These are phyloP conservation scores for Rhopalosiphum nymphaeae DNA, from an alignment of 2,888 invertebrate species.

Conservation along the genomic window DNA sequence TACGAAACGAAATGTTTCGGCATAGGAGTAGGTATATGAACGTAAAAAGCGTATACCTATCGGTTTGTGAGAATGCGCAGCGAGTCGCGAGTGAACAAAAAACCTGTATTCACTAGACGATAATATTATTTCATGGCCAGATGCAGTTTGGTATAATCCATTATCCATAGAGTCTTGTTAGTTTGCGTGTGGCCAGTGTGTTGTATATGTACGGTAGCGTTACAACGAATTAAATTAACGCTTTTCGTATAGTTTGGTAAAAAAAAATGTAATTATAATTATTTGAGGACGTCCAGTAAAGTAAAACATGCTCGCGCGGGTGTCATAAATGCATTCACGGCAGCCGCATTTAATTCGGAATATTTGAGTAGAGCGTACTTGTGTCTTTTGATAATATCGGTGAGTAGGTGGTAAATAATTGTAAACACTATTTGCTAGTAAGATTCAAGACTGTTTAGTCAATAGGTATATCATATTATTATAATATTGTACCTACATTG, in stretches of 20 bases:
- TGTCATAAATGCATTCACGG: background rate
- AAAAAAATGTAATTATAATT: background rate
- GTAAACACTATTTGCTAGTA: background rate
- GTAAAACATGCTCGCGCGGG: background rate
- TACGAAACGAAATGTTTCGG: background rate
- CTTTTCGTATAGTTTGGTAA: background rate
- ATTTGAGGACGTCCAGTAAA: background rate
- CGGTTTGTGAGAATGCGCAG: background rate
- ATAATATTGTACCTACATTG: background rate
- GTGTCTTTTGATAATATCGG: background rate
- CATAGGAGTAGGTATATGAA: background rate
- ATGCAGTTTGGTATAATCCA: background rate
- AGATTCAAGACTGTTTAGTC: background rate
- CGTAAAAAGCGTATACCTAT: background rate
- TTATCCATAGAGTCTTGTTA: conserved; percentile 5
- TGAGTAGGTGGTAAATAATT: background rate
- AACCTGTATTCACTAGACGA: conserved; percentile 12
- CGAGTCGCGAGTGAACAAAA: background rate
- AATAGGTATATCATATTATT: background rate
- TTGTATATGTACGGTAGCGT: background rate
- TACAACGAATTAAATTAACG: background rate
- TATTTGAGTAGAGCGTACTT: background rate
- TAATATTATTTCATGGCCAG: conserved; percentile 31
- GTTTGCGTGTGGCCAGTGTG: background rate
- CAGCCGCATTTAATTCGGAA: background rate